Evolutionary conservation across 1,140 invertebrate genomes (phyloP).

Genomic region (Brachystomella parvula): DNA sequence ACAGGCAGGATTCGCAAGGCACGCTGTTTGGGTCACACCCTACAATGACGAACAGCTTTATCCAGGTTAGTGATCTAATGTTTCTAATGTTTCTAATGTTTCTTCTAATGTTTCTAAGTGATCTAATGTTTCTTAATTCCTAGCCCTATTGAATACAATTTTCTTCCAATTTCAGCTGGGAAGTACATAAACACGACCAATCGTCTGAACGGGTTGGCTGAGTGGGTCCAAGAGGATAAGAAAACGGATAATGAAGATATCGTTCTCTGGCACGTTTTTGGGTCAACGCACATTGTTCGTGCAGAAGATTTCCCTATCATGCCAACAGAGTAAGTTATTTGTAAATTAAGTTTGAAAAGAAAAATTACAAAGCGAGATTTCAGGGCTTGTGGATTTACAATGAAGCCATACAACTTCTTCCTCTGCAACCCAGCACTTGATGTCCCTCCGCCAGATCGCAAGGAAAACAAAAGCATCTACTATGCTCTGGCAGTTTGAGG

Average conservation of each 20-base stretch:
- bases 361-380: not conserved
- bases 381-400: constrained; percentile 31
- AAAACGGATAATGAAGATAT: constrained; percentile 28
- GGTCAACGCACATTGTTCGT: constrained; percentile 21
- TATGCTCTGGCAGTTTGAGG: no score
- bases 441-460: constrained; percentile 24
- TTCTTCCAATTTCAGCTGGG: constrained; percentile 13
- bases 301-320: constrained; percentile 34
- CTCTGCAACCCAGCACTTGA: constrained; percentile 27
- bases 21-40: constrained; percentile 22
- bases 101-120: no score
- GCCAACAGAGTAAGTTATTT: constrained; percentile 28
- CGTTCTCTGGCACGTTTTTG: constrained; percentile 29
- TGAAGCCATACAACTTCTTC: constrained; percentile 37
- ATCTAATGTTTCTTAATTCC: no score
- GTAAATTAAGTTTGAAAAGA: not conserved
- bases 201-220: constrained; percentile 21
- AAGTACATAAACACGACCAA: constrained; percentile 28
- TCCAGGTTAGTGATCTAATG: not conserved
- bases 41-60: constrained; percentile 18
- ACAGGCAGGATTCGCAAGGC: constrained; percentile 18
- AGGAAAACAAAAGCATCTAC: constrained; percentile 1
- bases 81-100: no score
- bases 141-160: no score
- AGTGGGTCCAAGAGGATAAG: constrained; percentile 23